Conservation (phyloP, 2,888 invertebrate species). For the Netelia fuscicornis region DNA sequence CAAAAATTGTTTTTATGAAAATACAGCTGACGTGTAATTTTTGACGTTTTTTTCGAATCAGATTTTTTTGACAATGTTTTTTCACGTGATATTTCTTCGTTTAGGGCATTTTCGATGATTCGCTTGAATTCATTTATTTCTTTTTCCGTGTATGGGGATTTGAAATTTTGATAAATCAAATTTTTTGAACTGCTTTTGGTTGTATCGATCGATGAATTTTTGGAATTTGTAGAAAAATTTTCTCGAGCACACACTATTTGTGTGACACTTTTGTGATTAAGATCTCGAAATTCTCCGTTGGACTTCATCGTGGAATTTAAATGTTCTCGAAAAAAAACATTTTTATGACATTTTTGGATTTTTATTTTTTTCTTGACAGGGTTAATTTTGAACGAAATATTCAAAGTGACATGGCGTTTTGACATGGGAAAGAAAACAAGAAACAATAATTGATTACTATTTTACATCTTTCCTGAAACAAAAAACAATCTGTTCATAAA, state of each 20-base stretch:
- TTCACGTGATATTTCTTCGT: conserved; percentile 36
- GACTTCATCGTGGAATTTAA: neutral
- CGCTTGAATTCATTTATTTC: conserved; percentile 47
- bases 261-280: conserved; percentile 7
- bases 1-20: neutral
- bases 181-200: too few relatives aligned
- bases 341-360: conserved; percentile 40
- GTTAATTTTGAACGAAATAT: conserved; percentile 24
- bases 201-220: neutral
- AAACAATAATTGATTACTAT: conserved; percentile 14
- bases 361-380: neutral
- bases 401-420: neutral
- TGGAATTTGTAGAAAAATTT: neutral
- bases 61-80: neutral
- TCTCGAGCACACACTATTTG: neutral
- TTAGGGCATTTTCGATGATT: conserved; percentile 46
- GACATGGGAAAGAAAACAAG: neutral
- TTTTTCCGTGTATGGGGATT: conserved; percentile 35
- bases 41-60: neutral
- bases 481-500: neutral
- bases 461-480: neutral
- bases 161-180: neutral
- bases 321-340: neutral
- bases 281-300: neutral
- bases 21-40: neutral